Base-by-base conservation (phyloP, 2,797 vertebrate genomes). In the Gymnothorax javanicus region DNA sequence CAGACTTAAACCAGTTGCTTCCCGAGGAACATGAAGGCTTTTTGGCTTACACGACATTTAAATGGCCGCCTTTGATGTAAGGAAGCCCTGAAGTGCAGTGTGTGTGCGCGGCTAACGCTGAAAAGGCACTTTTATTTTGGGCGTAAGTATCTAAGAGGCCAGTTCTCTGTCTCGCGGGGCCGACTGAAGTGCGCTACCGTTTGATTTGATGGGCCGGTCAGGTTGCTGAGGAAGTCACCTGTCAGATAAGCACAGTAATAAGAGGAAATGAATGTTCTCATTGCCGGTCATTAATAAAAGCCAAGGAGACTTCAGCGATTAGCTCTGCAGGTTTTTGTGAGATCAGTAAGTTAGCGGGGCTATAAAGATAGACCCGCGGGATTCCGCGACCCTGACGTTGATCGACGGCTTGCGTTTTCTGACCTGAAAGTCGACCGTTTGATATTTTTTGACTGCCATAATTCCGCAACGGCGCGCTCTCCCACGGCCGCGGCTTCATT, bases 231-330 rank as follows among this genome's bases (percentile, higher is more conserved):
- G 90, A 88, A 89, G 92, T 93, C 89, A 87, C 88, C 86, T 90
- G 88, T 93, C 92, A 91, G 90, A 93, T 93, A 89, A 91, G 85
- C 87, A 57, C 85, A 79, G 89, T 94, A 93, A 93, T 93, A 91
- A 92, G 89, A 92, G 88, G 90, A 87, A 89, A 86, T 73, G 88
- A 90, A 89, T 86, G 87, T 89, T 91, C 90, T 90, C 89, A 93
- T 93, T 89, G 87, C 87, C 85, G 88, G 88, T 90, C 85, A 85
- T 91, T 93, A 91, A 91, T 92, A 90, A 91, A 88, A 86, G 59
- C 90, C 89, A 87, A 89, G 86, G 91, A 91, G 89, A 91, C 85
- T 83, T 82, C 69, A 77, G 86, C 90, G 88, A 92, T 92, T 89
- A 87, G 88, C 87, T 84, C 84, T 20, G 50, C 7, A 23, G 84